Conservation (phyloP, 2,888 invertebrate species). For the Desoria tigrina region DNA sequence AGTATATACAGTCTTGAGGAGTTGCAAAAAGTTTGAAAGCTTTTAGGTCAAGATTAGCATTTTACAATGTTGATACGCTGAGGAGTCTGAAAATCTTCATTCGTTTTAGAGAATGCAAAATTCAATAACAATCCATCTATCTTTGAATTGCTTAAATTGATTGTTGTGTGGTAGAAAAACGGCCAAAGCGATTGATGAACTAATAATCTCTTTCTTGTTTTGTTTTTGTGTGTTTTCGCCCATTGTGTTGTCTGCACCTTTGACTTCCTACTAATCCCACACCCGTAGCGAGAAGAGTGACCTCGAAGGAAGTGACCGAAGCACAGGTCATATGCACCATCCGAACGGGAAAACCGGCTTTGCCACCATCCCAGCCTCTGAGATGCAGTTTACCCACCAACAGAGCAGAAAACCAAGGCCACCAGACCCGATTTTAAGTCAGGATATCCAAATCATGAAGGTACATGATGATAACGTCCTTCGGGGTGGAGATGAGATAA, state of each 20-base stretch:
- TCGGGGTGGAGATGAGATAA: conserved; percentile 21
- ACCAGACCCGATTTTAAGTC: conserved; percentile 50
- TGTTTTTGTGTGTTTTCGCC: conserved; percentile 22
- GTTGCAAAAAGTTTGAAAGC: too few species aligned
- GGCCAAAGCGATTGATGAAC: conserved; percentile 15
- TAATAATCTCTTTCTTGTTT: conserved; percentile 19
- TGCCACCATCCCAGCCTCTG: conserved; percentile 51
- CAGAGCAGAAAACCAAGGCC: conserved; percentile 46
- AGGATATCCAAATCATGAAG: conserved; percentile 54
- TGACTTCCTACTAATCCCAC: conserved; percentile 10
- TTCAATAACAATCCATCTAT: too few species aligned
- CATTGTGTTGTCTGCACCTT: conserved; percentile 19
- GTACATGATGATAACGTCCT: conserved; percentile 36
- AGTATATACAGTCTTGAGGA: too few species aligned
- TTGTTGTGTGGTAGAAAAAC: too few species aligned
- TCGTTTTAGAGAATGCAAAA: too few species aligned
- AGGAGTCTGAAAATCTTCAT: too few species aligned
- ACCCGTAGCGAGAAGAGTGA: conserved; percentile 53
- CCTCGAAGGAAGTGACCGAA: conserved; percentile 51
- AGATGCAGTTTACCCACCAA: conserved; percentile 50
- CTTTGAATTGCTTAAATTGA: too few species aligned
- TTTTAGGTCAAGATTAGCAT: too few species aligned
- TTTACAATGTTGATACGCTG: too few species aligned
- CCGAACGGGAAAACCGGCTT: conserved; percentile 52
- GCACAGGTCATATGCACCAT: conserved; percentile 41